Percentiles rank a stretch among this genome's conserved stretches.
Evolutionary conservation across 1,140 invertebrate species (phyloP).

Genomic region (Drosophila subpulchrella): DNA sequence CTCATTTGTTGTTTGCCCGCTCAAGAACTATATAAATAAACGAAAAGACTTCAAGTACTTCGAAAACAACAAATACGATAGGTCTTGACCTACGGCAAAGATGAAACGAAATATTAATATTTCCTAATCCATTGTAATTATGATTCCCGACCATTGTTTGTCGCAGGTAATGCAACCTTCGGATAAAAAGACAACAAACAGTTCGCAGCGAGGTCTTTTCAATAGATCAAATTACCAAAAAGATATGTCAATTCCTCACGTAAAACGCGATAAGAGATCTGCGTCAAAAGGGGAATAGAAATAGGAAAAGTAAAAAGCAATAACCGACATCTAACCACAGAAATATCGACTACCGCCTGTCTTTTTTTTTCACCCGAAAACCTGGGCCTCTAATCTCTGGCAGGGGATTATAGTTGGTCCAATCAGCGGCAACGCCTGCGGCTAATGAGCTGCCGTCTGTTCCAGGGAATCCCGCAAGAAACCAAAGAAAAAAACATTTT

Average conservation of each 20-base stretch:
- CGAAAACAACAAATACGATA: slow-evolving; percentile 19
- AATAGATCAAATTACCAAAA: slow-evolving; percentile 75
- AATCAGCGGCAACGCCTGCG: slow-evolving; percentile 81
- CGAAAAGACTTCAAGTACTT: slow-evolving; percentile 46
- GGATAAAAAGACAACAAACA: slow-evolving; percentile 38
- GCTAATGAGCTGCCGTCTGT: slow-evolving; percentile 72
- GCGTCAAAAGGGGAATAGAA: slow-evolving; percentile 42
- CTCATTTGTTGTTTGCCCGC: slow-evolving; percentile 68
- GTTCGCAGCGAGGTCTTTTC: slow-evolving; percentile 39
- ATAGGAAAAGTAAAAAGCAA: slow-evolving; percentile 6
- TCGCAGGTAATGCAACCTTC: slow-evolving; percentile 68
- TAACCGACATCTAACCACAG: slow-evolving; percentile 48
- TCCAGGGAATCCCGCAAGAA: slow-evolving; percentile 56
- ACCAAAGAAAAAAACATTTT: slow-evolving; percentile 21
- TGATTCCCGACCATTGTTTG: slow-evolving; percentile 72
- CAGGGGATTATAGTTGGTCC: slow-evolving; percentile 66
- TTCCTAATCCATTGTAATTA: slow-evolving; percentile 82
- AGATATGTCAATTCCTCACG: slow-evolving; percentile 79
- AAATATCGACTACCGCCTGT: slow-evolving; percentile 58
- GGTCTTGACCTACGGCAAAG: slow-evolving; percentile 52
- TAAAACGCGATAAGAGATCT: slow-evolving; percentile 72
- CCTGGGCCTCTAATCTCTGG: slow-evolving; percentile 64
- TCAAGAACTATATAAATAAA: slow-evolving; percentile 59
- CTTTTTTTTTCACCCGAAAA: slow-evolving; percentile 65
- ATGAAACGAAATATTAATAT: slow-evolving; percentile 78